These are phyloP conservation scores for Eospalax fontanierii DNA, from an alignment of 2,797 vertebrate species.

Conservation along the genomic window DNA sequence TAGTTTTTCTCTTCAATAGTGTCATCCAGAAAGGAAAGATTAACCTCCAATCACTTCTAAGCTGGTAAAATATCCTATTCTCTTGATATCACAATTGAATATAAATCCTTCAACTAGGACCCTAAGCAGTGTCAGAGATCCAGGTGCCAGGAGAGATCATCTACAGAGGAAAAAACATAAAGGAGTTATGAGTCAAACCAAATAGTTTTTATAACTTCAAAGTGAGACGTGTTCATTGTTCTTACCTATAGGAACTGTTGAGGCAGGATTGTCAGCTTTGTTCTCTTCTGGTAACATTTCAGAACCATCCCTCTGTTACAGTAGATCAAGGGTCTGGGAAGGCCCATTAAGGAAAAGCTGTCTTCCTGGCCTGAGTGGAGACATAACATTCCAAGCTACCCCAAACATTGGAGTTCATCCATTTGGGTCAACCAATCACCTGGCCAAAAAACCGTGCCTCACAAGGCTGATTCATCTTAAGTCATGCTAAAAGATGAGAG, in stretches of 20 bases:
- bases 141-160: background rate
- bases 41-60: conserved; percentile 50
- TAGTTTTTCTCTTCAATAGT: too few relatives aligned
- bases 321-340: background rate
- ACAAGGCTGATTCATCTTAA: background rate
- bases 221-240: background rate
- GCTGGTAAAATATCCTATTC: conserved; percentile 1
- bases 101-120: conserved; percentile 6
- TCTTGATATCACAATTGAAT: background rate
- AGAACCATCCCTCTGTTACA: background rate
- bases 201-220: background rate
- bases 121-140: too few relatives aligned
- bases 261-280: background rate
- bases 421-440: background rate
- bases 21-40: background rate
- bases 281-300: conserved; percentile 1
- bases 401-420: background rate
- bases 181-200: background rate
- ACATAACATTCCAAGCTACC: background rate
- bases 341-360: background rate
- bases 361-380: background rate
- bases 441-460: background rate
- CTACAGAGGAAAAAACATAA: background rate
- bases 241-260: background rate
- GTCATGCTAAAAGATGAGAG: background rate